Base-by-base conservation (phyloP, 1,140 invertebrate genomes). In the Calliphora vicina region DNA sequence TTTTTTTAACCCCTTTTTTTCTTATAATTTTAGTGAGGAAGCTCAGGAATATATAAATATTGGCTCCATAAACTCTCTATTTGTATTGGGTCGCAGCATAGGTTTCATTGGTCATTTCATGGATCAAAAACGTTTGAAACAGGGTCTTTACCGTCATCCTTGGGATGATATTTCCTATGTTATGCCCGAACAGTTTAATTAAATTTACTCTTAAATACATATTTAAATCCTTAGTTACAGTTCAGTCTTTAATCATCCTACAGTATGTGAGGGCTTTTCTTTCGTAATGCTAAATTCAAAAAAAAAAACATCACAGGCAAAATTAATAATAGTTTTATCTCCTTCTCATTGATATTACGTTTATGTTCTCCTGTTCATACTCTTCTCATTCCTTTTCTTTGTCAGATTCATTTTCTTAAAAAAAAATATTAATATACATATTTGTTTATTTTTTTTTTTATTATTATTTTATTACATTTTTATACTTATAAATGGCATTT, bases 131-230 rank as follows among this genome's bases (percentile, higher is more conserved):
- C 93, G 99, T 85, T 93, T 99, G 91, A 99, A 99, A 90, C 99
- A 99, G 93, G 99, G 98, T 15, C 93, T 99, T 9, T 99, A 99
- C 91, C 95, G 99, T 86, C 99, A 99, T 92, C 99, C 99, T 17
- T 99, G 99, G 99, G 99, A 99, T 91, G 99, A 99, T 91, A 99
- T 99, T 91, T 98, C 97, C 6, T 99, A 99, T 91, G 97, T 99
- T 87, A 93, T 99, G 87, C 89, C 89, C 61, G 89, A 90, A 84
- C 88, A 90, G 86, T 90, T 90, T 85, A 90, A 90, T 84, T 90
- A 89, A 85, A 43, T n/a, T n/a, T n/a, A n/a, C n/a, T n/a, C n/a
- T n/a, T 78, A 20, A 13, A 17, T n/a, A 73, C 71, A 9, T 10
- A 35, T 2, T 25, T 25, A 23, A 71, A 71, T 23, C 20, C 1